These are phyloP conservation scores for Clistopyga incitator DNA, from an alignment of 2,888 invertebrate genomes.

Conservation along the genomic window DNA sequence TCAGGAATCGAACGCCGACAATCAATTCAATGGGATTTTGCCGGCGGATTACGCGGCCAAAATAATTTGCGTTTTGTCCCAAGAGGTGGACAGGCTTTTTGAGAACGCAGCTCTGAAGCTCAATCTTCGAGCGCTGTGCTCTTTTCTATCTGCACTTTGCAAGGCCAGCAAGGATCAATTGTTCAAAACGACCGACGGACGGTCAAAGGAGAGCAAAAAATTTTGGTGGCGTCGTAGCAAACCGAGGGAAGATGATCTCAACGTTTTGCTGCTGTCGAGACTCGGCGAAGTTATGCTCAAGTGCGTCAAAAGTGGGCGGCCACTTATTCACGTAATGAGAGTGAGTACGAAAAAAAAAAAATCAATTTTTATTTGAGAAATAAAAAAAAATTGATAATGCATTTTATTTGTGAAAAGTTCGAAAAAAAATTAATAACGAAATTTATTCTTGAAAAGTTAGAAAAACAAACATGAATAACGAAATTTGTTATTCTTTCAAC, in stretches of 20 bases:
- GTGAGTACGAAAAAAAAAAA: constrained; percentile 76
- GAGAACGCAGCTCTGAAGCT: constrained; percentile 95
- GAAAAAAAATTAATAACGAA: no score
- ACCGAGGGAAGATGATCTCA: constrained; percentile 81
- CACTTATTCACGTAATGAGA: constrained; percentile 95
- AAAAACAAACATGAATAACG: no score
- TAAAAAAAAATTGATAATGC: neutral
- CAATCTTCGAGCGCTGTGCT: constrained; percentile 93
- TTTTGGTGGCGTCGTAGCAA: constrained; percentile 83
- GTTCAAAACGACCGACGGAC: constrained; percentile 78
- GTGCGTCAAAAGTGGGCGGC: constrained; percentile 94
- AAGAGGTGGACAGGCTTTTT: constrained; percentile 96
- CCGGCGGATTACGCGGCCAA: constrained; percentile 93
- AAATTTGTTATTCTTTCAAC: neutral
- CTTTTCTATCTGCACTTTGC: constrained; percentile 93
- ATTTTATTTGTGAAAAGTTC: no score
- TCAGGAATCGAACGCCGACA: constrained; percentile 85
- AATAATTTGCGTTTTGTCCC: constrained; percentile 95
- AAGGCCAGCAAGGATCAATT: constrained; percentile 93
- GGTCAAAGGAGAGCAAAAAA: constrained; percentile 76
- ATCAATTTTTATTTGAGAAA: neutral
- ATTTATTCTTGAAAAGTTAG: no score
- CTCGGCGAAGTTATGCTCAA: constrained; percentile 95
- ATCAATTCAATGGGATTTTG: constrained; percentile 87
- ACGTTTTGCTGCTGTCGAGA: constrained; percentile 89